These are phyloP conservation scores for Seira musarum DNA, from an alignment of 2,888 invertebrate genomes.

Conservation along the genomic window DNA sequence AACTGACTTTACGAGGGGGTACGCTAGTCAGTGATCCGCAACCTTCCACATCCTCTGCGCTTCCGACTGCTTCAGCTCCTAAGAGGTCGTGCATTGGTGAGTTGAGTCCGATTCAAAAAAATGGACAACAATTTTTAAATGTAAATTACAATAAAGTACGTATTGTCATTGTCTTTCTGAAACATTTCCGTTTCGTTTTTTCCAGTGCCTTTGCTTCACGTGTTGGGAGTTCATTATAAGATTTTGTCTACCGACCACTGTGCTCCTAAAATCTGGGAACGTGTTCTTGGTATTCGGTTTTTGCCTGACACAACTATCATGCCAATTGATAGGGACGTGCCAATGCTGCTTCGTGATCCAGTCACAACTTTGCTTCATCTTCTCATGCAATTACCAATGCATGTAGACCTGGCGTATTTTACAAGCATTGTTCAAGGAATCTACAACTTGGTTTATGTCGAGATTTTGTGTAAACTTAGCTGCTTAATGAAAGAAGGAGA, in stretches of 20 bases:
- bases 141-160: background rate
- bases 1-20: conserved; percentile 91
- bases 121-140: background rate
- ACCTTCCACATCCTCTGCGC: conserved; percentile 70
- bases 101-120: too few relatives aligned
- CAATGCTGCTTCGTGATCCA: conserved; percentile 89
- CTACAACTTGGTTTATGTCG: conserved; percentile 91
- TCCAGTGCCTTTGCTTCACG: conserved; percentile 83
- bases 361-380: conserved; percentile 89
- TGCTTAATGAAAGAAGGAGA: conserved; percentile 80
- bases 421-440: conserved; percentile 89
- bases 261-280: conserved; percentile 69
- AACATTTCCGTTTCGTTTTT: conserved; percentile 3
- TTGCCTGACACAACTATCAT: conserved; percentile 70
- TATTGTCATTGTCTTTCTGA: background rate
- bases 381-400: conserved; percentile 86
- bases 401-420: conserved; percentile 91
- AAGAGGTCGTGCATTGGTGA: conserved; percentile 86
- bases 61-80: conserved; percentile 73
- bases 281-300: conserved; percentile 69
- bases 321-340: conserved; percentile 78
- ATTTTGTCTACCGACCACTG: conserved; percentile 68
- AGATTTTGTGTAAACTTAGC: conserved; percentile 86
- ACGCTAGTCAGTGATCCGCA: conserved; percentile 76
- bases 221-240: conserved; percentile 82